Conservation (phyloP, 2,113 vertebrate species). For the Hippoglossus stenolepis region DNA sequence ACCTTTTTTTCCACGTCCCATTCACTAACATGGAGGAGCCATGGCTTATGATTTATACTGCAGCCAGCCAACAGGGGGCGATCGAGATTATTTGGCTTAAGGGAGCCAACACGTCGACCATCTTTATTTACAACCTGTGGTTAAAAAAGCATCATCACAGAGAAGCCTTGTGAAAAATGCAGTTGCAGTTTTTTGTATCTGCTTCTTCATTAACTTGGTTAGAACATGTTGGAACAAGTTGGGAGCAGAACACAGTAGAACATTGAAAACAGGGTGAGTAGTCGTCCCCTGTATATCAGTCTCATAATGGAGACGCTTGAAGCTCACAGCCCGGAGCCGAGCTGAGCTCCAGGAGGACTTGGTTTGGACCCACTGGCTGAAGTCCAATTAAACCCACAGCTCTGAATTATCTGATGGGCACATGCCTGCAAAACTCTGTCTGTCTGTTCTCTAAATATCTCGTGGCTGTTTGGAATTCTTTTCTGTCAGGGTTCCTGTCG, state of each 20-base stretch:
- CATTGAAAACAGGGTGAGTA: not conserved
- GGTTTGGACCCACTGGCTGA: not conserved
- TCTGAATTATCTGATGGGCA: not conserved
- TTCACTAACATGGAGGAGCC: no score
- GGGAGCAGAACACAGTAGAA: not conserved
- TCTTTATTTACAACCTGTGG: no score
- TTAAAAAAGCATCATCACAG: no score
- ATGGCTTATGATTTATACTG: no score
- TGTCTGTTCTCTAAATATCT: not conserved
- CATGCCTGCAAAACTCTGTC: not conserved
- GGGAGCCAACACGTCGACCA: no score
- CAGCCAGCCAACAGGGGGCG: no score
- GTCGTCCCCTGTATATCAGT: not conserved
- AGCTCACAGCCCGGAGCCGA: not conserved
- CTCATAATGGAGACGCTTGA: not conserved
- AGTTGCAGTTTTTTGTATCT: not conserved
- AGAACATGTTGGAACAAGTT: not conserved
- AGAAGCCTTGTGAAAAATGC: not conserved
- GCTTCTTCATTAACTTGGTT: not conserved
- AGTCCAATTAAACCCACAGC: not conserved
- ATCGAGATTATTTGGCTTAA: no score
- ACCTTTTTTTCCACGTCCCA: no score
- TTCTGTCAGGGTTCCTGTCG: not conserved
- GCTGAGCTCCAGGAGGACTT: conserved; percentile 1
- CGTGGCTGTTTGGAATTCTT: not conserved